A percentile compares a stretch with the other conserved stretches of the same genome.
Evolutionary conservation across 2,113 vertebrate genomes (phyloP).

Genomic region (Cacatua alba): DNA sequence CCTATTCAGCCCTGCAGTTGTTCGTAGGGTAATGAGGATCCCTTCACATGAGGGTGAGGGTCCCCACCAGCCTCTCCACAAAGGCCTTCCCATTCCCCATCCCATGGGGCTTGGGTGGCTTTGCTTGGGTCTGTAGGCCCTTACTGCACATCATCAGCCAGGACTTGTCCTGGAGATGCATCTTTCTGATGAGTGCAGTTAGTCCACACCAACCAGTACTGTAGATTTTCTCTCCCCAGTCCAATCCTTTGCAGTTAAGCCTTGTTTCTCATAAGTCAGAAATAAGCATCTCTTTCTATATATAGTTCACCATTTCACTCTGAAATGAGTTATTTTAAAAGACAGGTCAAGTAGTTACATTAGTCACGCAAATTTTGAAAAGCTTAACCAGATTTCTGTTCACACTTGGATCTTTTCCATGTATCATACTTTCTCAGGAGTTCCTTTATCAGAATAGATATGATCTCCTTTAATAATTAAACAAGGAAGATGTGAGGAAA

Average conservation of each 20-base stretch:
- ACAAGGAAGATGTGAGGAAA: background rate
- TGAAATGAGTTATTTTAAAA: background rate
- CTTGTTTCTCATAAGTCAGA: background rate
- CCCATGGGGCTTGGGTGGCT: background rate
- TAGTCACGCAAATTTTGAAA: background rate
- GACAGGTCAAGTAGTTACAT: background rate
- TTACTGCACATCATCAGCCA: background rate
- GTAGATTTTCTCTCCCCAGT: background rate
- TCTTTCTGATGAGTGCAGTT: background rate
- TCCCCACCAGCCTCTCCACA: background rate
- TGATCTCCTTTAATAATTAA: background rate
- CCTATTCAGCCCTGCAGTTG: background rate
- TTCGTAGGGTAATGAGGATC: background rate
- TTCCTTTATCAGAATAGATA: background rate
- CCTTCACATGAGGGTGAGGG: accelerated
- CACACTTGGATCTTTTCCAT: background rate
- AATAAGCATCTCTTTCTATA: background rate
- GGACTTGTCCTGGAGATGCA: background rate
- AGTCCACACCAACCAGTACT: background rate
- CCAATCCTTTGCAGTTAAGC: background rate
- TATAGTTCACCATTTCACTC: background rate
- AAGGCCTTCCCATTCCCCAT: background rate
- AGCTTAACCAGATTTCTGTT: background rate
- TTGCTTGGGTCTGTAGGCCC: background rate
- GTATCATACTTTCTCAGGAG: background rate